Conservation (phyloP, 2,888 invertebrate species). For the Lottia gigantea region DNA sequence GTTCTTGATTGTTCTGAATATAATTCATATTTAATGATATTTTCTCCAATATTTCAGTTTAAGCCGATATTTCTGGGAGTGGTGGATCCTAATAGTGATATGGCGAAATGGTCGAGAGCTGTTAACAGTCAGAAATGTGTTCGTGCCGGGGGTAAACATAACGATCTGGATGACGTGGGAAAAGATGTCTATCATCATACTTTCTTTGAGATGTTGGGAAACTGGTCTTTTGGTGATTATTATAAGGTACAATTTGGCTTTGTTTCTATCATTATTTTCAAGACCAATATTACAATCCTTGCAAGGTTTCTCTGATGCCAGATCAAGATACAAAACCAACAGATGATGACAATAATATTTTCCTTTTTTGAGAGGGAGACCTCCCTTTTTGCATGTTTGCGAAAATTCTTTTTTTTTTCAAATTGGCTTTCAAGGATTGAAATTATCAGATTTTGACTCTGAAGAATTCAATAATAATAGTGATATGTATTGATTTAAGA, state of each 20-base stretch:
- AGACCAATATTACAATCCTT: slow-evolving; percentile 1
- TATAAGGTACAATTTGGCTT: slow-evolving; percentile 78
- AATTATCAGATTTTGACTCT: too few relatives aligned
- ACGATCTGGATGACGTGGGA: slow-evolving; percentile 99
- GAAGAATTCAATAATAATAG: too few relatives aligned
- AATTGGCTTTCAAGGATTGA: too few relatives aligned
- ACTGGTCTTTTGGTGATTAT: slow-evolving; percentile 99
- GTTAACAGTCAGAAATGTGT: slow-evolving; percentile 99
- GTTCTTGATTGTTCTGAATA: too few relatives aligned
- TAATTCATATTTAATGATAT: too few relatives aligned
- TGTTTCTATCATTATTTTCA: too few relatives aligned
- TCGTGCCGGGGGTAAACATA: slow-evolving; percentile 98
- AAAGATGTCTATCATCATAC: slow-evolving; percentile 99
- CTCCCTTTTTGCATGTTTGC: too few relatives aligned
- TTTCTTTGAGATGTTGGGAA: slow-evolving; percentile 99
- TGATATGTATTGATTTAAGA: too few relatives aligned
- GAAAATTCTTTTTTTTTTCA: too few relatives aligned
- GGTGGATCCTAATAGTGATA: slow-evolving; percentile 95
- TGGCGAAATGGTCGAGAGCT: slow-evolving; percentile 86
- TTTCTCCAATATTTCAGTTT: slow-evolving; percentile 73
- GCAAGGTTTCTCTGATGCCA: not conserved
- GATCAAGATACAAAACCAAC: not conserved
- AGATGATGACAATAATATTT: too few relatives aligned
- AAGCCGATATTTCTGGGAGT: slow-evolving; percentile 98
- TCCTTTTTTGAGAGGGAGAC: too few relatives aligned